Evolutionary conservation across 2,888 invertebrate species (phyloP), one percentile per base, ranked within the genome.

Genomic region (Ecdyonurus torrentis): DNA sequence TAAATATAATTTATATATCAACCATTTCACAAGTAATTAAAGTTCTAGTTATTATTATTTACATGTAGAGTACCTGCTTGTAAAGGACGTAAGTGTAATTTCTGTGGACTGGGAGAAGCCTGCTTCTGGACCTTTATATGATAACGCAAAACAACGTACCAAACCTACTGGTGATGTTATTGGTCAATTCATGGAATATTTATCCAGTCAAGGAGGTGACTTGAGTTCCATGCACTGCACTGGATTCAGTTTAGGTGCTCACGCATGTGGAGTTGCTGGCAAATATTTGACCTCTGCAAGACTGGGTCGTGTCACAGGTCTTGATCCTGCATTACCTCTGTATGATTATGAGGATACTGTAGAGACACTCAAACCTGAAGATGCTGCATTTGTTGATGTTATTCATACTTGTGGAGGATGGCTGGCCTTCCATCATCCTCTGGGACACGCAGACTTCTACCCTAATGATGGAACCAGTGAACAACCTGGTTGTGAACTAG

Each of bases 101-200:
- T 59, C 66, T 25, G 69, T 71, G 7, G 70, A 71, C 59, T 71
- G 71, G 71, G 66, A 66, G 0, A 66, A 66, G 5, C 70, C 70
- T n/a, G 70, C 70, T 53, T 66, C 62, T 19, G 58, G 65, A 18
- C 66, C 15, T 37, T 37, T 66, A 22, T 69, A 70, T 58, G 64
- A 69, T n/a, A 63, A 65, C 25, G 69, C 68, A 5, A 64, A 67
- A 18, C 68, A 67, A 55, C 69, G 69, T 53, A 52, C 59, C 18
- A 22, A 24, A 2, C 18, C 25, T 10, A 50, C 59, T 2, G 63
- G 63, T 15, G 50, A 25, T 19, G 58, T 59, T 50, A 52, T 63
- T 7, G 63, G 59, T 18, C 52, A 60, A 23, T 59, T 63, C 50
- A 24, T 63, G 25, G 59, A 63, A 19, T 59, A 52, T 52, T 59